These are phyloP conservation scores for Celastrina argiolus DNA, from an alignment of 2,888 invertebrate genomes.

Conservation along the genomic window DNA sequence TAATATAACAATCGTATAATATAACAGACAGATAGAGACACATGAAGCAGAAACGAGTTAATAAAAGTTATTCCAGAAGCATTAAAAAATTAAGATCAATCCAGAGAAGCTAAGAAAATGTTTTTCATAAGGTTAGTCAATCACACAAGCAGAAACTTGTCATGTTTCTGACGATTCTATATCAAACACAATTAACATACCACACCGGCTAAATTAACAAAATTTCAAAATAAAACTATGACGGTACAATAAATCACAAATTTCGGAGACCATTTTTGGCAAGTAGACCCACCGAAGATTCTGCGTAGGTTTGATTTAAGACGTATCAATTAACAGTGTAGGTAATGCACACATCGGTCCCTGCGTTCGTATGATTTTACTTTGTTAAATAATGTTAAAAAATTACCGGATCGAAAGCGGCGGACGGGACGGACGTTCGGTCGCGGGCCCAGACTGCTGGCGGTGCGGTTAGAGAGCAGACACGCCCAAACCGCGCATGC, in stretches of 20 bases:
- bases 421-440: slow-evolving; percentile 34
- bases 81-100: no score
- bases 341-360: neutral
- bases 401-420: slow-evolving; percentile 34
- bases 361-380: no score
- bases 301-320: slow-evolving; percentile 44
- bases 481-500: slow-evolving; percentile 73
- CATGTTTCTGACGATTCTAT: neutral
- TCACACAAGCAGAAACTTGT: no score
- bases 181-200: neutral
- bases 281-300: slow-evolving; percentile 31
- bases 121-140: no score
- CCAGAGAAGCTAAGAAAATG: no score
- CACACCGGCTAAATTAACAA: neutral
- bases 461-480: slow-evolving; percentile 50
- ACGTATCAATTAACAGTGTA: slow-evolving; percentile 37
- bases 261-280: slow-evolving; percentile 31
- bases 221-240: slow-evolving; percentile 31
- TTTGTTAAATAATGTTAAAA: slow-evolving; percentile 13
- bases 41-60: no score
- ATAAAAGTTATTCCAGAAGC: no score
- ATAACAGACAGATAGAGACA: no score
- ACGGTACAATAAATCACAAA: slow-evolving; percentile 39
- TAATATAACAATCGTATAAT: no score
- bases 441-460: slow-evolving; percentile 60